Evolutionary conservation across 1,140 invertebrate genomes (phyloP), one percentile per base, ranked within the genome.

Genomic region (Mycetomoellerius zeteki): DNA sequence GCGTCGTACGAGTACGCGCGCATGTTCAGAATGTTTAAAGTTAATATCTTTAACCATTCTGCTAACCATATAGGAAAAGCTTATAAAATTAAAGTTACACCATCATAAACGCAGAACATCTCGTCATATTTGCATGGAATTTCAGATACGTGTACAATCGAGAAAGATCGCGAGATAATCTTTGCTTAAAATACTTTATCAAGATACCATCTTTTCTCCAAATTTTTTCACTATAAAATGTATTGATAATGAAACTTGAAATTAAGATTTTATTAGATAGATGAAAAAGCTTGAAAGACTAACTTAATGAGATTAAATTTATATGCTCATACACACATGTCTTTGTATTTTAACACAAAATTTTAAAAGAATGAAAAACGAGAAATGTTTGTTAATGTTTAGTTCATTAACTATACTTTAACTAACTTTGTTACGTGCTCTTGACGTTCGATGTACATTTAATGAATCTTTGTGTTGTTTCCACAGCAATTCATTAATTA

Each of bases 51-150:
- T 75, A 54, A 27, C n/a, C 37, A 47, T 60, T 60, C 19, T 14
- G 52, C 6, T 60, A 60, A 58, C 78, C 33, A 50, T 37, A 60
- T 8, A 73, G 43, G 12, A 84, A 37, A 72, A 24, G 14, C 54
- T 75, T 75, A 33, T 50, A 75, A 84, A 84, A 84, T 75, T 37
- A 60, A 52, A 72, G 37, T 73, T 82, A 72, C 47, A 30, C 37
- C 5, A 19, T 58, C 37, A 14, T 82, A 73, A 73, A 82, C 24
- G 37, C 3, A 43, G 5, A 73, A 60, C 19, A 12, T 72, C 19
- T 19, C 37, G 67, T 72, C 37, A 72, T n/a, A 69, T 69, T 69
- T 80, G 16, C 30, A 80, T 16, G 8, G 37, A 52, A 69, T 43
- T 37, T 80, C 37, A 60, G 37, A 2, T 37, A 33, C 3, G 21